phyloP scores from a whole-genome alignment of 2,888 invertebrate genomes.

The Calameuta idolon region DNA sequence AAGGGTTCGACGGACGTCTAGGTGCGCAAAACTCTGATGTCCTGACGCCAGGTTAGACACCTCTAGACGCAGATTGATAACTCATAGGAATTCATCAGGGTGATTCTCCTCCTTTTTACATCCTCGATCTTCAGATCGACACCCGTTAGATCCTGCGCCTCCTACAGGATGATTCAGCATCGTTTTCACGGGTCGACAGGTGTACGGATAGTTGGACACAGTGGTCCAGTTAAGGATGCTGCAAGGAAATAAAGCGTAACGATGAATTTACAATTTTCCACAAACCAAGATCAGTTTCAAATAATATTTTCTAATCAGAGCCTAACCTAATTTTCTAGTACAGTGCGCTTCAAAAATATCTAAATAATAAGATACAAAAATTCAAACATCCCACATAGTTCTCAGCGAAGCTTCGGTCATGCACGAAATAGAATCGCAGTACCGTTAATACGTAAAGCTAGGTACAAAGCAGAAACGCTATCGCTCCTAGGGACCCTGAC shows the following conservation, averaged over 20 bases:
- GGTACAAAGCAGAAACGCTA: neutral
- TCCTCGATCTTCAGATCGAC: neutral
- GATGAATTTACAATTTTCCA: neutral
- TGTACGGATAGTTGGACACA: neutral
- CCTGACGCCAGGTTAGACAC: neutral
- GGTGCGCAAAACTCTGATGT: neutral
- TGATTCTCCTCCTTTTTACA: neutral
- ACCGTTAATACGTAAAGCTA: neutral
- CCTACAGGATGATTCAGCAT: neutral
- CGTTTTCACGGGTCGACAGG: neutral
- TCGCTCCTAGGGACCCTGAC: neutral
- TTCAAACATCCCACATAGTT: neutral
- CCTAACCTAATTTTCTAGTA: neutral
- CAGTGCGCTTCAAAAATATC: neutral
- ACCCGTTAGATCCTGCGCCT: neutral
- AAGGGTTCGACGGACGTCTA: neutral
- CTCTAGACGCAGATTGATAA: conserved; percentile 7
- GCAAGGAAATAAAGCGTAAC: neutral
- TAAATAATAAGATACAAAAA: neutral
- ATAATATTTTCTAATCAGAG: neutral
- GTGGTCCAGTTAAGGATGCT: neutral
- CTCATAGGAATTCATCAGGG: conserved; percentile 3
- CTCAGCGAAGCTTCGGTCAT: neutral
- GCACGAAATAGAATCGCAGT: neutral
- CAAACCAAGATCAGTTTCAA: neutral